Conservation (phyloP, 2,888 invertebrate genomes). For the Andrena camellia region DNA sequence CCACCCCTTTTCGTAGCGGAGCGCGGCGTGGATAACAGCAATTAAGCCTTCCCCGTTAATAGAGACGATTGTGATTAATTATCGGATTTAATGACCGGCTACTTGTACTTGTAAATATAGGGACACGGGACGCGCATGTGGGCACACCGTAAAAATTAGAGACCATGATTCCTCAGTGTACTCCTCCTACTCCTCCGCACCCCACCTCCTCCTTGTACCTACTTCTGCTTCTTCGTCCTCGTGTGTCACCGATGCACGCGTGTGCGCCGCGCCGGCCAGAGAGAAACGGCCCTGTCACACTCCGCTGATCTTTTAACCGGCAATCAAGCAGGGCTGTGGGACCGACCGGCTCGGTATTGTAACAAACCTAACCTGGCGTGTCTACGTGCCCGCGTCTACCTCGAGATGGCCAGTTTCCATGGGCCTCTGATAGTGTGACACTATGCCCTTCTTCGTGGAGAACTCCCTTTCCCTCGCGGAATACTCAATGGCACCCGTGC, state of each 20-base stretch:
- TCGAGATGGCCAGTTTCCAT: conserved; percentile 21
- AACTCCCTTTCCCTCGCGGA: not conserved
- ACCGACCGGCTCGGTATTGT: conserved; percentile 68
- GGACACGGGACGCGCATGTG: conserved; percentile 70
- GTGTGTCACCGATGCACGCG: conserved; percentile 71
- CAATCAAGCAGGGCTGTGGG: conserved; percentile 83
- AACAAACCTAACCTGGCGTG: conserved; percentile 54
- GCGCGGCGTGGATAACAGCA: conserved; percentile 83
- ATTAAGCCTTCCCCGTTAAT: conserved; percentile 84
- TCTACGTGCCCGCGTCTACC: conserved; percentile 9
- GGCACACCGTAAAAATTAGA: conserved; percentile 84
- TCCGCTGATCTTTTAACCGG: conserved; percentile 83
- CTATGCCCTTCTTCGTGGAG: not conserved
- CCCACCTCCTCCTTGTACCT: conserved; percentile 34
- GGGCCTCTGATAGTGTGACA: not conserved
- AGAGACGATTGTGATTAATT: conserved; percentile 84
- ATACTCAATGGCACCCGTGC: not conserved
- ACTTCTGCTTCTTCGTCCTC: conserved; percentile 45
- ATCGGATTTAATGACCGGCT: conserved; percentile 84
- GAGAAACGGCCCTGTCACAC: conserved; percentile 81
- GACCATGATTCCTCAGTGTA: conserved; percentile 80
- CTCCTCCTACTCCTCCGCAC: conserved; percentile 47
- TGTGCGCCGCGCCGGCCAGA: conserved; percentile 69
- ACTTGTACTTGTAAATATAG: conserved; percentile 82
- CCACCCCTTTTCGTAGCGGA: conserved; percentile 68